Percentiles rank a stretch among this genome's conserved stretches.
phyloP scores from a whole-genome alignment of 1,140 invertebrate species.

The Hylaeus volcanicus region DNA sequence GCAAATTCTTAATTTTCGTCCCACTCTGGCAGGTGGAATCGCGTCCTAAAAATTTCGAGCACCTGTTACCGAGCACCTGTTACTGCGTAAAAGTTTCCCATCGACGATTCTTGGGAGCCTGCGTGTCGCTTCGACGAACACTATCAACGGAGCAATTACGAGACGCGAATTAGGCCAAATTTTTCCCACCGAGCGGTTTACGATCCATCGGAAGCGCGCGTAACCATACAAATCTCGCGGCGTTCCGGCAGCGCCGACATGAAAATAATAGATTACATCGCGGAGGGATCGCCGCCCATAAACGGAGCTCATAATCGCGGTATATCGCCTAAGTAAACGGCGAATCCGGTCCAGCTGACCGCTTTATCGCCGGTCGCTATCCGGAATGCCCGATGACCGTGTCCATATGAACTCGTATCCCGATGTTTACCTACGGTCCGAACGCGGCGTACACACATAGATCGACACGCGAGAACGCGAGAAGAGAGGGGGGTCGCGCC shows the following conservation, averaged over 20 bases:
- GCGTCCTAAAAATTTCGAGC: no score
- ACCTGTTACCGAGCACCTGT: no score
- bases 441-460: not conserved
- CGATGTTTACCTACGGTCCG: slow-evolving; percentile 5
- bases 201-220: not conserved
- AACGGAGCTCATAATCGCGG: slow-evolving; percentile 32
- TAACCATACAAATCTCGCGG: slow-evolving; percentile 18
- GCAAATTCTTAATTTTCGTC: no score
- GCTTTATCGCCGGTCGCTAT: slow-evolving; percentile 20
- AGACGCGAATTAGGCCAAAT: not conserved
- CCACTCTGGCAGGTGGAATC: no score
- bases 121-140: not conserved
- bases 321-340: slow-evolving; percentile 9
- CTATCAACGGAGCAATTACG: not conserved
- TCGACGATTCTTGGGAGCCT: not conserved
- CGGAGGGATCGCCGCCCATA: not conserved
- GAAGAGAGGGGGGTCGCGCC: slow-evolving; percentile 9
- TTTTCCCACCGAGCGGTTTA: slow-evolving; percentile 2
- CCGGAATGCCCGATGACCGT: not conserved
- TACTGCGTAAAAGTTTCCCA: not conserved
- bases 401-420: not conserved
- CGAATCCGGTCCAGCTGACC: not conserved
- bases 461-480: not conserved
- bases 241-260: not conserved
- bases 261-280: slow-evolving; percentile 33